Evolutionary conservation across 2,797 vertebrate species (phyloP).

Genomic region (Tolypeutes matacus): DNA sequence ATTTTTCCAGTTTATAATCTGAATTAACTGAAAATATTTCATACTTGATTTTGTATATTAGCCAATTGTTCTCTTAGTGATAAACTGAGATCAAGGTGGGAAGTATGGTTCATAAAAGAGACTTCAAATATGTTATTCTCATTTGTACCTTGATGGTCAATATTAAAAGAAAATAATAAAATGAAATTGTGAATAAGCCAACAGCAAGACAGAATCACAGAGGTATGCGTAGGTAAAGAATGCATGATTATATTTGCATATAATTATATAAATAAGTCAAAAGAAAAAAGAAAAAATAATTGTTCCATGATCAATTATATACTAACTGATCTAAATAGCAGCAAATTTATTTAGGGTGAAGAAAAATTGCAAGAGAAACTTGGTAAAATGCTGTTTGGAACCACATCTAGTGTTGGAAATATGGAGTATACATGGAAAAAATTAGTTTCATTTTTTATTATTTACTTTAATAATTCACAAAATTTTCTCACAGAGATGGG

Average conservation of each 20-base stretch:
- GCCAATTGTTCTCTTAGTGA: not conserved
- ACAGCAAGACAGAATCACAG: conserved; percentile 1
- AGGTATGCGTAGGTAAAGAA: not conserved
- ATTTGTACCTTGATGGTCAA: not conserved
- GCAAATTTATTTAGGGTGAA: not conserved
- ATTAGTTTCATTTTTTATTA: not conserved
- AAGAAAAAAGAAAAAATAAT: conserved; percentile 21
- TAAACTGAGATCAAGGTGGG: not conserved
- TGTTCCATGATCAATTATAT: not conserved
- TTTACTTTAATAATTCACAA: conserved; percentile 31
- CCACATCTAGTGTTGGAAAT: not conserved
- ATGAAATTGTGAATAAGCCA: not conserved
- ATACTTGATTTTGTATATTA: not conserved
- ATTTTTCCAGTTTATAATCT: not conserved
- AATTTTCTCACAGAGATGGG: not conserved
- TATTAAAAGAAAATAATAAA: not conserved
- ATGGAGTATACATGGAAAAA: not conserved
- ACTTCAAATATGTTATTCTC: not conserved
- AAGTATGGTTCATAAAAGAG: not conserved
- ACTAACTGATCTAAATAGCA: conserved; percentile 19
- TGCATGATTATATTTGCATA: not conserved
- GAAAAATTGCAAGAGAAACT: conserved; percentile 24
- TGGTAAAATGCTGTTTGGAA: not conserved
- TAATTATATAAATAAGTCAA: conserved; percentile 7
- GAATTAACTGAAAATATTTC: conserved; percentile 31